Percentiles rank a stretch among this genome's conserved stretches.
Evolutionary conservation across 2,888 invertebrate species (phyloP).

Genomic region (Drosophila borealis): DNA sequence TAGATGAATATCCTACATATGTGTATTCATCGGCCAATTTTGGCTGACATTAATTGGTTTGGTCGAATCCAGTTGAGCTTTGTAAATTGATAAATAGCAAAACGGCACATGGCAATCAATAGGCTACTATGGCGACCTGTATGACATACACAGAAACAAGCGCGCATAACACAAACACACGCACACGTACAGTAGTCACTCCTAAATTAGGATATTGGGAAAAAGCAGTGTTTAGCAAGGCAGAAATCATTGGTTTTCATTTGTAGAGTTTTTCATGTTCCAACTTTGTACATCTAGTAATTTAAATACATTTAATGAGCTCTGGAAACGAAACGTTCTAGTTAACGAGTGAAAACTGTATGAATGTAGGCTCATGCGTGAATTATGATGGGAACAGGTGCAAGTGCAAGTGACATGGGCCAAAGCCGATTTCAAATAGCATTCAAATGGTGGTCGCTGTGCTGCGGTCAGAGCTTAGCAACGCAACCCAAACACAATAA

Average conservation of each 20-base stretch:
- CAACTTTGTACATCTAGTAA: no score
- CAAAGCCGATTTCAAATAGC: constrained; percentile 6
- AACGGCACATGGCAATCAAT: constrained; percentile 53
- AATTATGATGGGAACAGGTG: constrained; percentile 39
- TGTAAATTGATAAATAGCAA: constrained; percentile 2
- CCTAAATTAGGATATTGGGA: neutral
- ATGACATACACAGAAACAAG: constrained; percentile 4
- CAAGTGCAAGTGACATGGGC: constrained; percentile 28
- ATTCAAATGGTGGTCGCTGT: constrained; percentile 32
- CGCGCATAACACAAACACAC: neutral
- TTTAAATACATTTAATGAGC: no score
- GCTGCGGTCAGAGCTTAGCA: constrained; percentile 16
- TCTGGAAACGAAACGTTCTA: neutral
- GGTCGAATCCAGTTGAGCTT: constrained; percentile 4
- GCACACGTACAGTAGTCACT: neutral
- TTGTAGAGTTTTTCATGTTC: no score
- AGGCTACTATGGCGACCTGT: constrained; percentile 42
- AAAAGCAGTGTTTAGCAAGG: no score
- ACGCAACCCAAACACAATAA: constrained; percentile 34
- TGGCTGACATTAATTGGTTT: constrained; percentile 21
- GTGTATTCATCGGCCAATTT: constrained; percentile 6
- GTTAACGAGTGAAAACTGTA: neutral
- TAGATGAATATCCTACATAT: no score
- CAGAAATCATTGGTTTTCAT: no score
- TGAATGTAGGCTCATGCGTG: neutral